These are phyloP conservation scores for Lacerta viridis DNA, from an alignment of 2,797 vertebrate species.

Conservation along the genomic window DNA sequence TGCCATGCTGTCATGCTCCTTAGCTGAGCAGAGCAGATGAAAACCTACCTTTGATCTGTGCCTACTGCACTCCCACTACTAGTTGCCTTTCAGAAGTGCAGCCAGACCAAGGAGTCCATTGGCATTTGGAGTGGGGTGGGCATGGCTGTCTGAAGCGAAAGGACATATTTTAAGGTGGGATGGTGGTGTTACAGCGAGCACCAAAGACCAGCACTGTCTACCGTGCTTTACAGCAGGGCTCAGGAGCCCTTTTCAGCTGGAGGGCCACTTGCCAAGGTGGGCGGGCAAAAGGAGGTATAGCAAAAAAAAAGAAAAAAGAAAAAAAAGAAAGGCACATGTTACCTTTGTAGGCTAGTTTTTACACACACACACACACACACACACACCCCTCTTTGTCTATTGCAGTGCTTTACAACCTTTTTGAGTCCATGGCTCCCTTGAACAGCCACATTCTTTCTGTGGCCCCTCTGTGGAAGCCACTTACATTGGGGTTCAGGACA, in stretches of 20 bases:
- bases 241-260: background rate
- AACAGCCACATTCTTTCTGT: too few relatives aligned
- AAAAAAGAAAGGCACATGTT: too few relatives aligned
- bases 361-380: too few relatives aligned
- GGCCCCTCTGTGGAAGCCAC: too few relatives aligned
- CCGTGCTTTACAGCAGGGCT: background rate
- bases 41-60: background rate
- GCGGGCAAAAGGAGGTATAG: background rate
- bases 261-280: background rate
- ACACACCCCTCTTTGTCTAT: too few relatives aligned
- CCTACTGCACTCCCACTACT: background rate
- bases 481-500: too few relatives aligned
- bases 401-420: too few relatives aligned
- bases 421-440: too few relatives aligned
- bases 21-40: background rate
- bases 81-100: background rate
- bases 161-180: background rate
- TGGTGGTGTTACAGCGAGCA: background rate
- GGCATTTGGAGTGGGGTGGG: background rate
- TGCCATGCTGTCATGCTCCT: background rate
- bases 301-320: too few relatives aligned
- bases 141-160: background rate
- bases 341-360: too few relatives aligned
- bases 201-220: background rate
- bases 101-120: background rate